Evolutionary conservation across 2,113 vertebrate genomes (phyloP).

Genomic region (Hemichromis elongatus): DNA sequence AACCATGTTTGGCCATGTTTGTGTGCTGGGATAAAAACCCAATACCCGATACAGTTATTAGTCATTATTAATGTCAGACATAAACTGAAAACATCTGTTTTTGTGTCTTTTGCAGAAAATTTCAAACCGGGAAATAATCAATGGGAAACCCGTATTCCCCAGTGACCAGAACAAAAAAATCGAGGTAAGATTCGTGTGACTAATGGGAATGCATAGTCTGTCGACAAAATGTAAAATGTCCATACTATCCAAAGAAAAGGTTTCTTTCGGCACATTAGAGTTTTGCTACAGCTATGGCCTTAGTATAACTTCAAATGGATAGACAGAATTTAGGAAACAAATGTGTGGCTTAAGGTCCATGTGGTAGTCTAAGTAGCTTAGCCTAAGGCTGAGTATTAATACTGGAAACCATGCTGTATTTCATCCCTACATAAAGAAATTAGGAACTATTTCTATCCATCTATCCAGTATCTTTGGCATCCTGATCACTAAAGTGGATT

Average conservation of each 20-base stretch:
- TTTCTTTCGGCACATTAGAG: background rate
- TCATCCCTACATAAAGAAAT: background rate
- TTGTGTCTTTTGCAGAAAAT: constrained; percentile 24
- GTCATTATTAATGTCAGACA: background rate
- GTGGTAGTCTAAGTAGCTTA: background rate
- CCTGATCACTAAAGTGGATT: background rate
- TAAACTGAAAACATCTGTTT: background rate
- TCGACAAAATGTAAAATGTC: background rate
- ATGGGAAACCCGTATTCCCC: constrained; percentile 20
- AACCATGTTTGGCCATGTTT: background rate
- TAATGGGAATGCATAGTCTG: background rate
- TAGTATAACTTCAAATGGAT: background rate
- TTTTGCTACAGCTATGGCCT: background rate
- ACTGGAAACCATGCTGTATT: background rate
- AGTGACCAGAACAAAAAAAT: background rate
- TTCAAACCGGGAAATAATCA: fast-evolving
- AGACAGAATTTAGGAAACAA: background rate
- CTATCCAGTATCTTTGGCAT: background rate
- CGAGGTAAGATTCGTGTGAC: constrained; percentile 19
- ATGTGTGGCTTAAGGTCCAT: background rate
- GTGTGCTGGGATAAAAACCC: background rate
- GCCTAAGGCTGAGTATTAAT: background rate
- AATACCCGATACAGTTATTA: background rate
- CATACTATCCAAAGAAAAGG: background rate
- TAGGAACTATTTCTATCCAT: background rate